Conservation (phyloP, 2,888 invertebrate genomes). For the Neoascia interrupta region DNA sequence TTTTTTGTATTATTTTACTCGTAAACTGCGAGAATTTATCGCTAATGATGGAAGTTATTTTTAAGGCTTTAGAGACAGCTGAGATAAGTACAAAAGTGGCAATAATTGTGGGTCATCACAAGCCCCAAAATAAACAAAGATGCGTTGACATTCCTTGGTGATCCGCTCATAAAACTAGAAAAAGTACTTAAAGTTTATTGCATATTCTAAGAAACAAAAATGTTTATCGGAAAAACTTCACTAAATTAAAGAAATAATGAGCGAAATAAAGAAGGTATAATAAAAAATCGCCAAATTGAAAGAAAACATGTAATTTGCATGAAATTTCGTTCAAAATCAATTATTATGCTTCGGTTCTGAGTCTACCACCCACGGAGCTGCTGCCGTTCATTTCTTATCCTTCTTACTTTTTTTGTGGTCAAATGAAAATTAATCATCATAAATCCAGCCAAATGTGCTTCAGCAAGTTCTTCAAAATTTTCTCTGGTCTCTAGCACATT, state of each 20-base stretch:
- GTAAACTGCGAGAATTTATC: constrained; percentile 34
- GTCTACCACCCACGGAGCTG: not conserved
- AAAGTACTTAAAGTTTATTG: constrained; percentile 33
- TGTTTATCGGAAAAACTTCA: not conserved
- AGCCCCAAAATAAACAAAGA: too few species aligned
- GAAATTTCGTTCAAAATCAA: constrained; percentile 64
- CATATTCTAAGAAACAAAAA: constrained; percentile 14
- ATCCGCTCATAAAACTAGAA: constrained; percentile 27
- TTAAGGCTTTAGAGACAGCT: constrained; percentile 12
- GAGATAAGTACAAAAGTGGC: not conserved
- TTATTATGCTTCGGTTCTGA: constrained; percentile 23
- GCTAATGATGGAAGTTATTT: constrained; percentile 37
- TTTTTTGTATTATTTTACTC: constrained; percentile 26
- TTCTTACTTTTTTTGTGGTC: constrained; percentile 2
- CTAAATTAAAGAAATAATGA: constrained; percentile 30
- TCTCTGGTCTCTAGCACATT: constrained; percentile 31
- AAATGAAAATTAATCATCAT: constrained; percentile 65
- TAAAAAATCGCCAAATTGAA: not conserved
- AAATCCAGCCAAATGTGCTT: constrained; percentile 65
- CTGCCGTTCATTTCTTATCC: constrained; percentile 7
- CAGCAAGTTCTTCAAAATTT: constrained; percentile 56
- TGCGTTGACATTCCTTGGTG: too few species aligned
- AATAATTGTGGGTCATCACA: constrained; percentile 3
- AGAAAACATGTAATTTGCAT: constrained; percentile 36
- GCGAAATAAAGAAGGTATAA: not conserved